Conservation (phyloP, 1,140 invertebrate genomes). For the Gryllus bimaculatus region DNA sequence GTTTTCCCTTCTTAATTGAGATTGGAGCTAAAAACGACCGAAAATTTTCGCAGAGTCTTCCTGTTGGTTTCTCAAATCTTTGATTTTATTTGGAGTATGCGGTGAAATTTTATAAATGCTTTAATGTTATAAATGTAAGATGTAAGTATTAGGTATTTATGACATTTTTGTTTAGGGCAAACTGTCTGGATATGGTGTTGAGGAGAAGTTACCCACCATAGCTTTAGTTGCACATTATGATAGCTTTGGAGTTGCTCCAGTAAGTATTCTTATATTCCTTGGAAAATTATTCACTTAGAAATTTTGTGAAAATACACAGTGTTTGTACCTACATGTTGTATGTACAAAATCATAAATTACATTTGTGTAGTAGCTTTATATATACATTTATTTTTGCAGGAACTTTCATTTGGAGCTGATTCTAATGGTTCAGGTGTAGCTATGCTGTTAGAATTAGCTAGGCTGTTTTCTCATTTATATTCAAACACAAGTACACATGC, state of each 20-base stretch:
- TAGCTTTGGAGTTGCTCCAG: slow-evolving; percentile 75
- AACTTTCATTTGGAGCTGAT: slow-evolving; percentile 75
- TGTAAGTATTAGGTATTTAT: no score
- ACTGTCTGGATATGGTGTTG: slow-evolving; percentile 64
- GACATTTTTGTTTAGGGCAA: slow-evolving; percentile 60
- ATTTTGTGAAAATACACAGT: background rate
- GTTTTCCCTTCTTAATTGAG: no score
- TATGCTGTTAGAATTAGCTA: slow-evolving; percentile 75
- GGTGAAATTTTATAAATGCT: background rate
- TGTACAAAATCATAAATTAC: background rate
- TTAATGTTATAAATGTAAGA: no score
- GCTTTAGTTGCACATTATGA: slow-evolving; percentile 90
- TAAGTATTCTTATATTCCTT: slow-evolving; percentile 40
- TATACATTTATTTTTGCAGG: slow-evolving; percentile 42
- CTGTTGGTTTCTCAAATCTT: no score
- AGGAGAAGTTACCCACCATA: slow-evolving; percentile 76
- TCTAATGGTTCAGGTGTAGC: slow-evolving; percentile 90
- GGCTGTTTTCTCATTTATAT: slow-evolving; percentile 89
- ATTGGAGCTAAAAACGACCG: no score
- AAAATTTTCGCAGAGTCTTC: no score
- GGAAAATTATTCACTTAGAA: background rate
- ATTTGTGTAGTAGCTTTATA: background rate
- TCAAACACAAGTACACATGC: slow-evolving; percentile 67
- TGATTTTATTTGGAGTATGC: background rate
- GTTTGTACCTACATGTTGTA: background rate